Base-by-base conservation (phyloP, 2,888 invertebrate genomes). In the Octonoba sinensis region DNA sequence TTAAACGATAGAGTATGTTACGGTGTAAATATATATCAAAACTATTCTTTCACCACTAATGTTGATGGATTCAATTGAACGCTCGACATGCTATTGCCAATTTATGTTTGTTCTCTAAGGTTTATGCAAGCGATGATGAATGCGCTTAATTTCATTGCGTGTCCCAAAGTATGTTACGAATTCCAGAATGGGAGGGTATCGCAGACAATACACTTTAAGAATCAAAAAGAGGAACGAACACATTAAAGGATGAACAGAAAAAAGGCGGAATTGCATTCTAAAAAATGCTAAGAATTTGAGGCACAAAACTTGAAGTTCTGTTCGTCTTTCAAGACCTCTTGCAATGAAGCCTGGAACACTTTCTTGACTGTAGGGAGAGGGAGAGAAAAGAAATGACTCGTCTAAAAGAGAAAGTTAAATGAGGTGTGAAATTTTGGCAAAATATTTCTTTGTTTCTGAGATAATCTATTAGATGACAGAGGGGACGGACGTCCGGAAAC, bases 381-480 rank as follows among this genome's bases (percentile, higher is more conserved):
- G 27, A 22, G n/a, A 36, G 36, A 36, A 36, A 36, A 27, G 11
- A 36, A 36, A 36, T 36, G 16, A 57, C 13, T 36, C 27, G 16
- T 16, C 24, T 18, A 27, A 15, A 18, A 24, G 15, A 27, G 18
- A 46, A 27, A 71, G 18, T 44, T 54, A 72, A 72, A 72, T 64
- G 64, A 72, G 72, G 20, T 64, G 64, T 22, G 72, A 64, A 54
- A 64, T 13, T 64, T 64, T 36, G 27, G 72, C 54, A 54, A 62
- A 64, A 62, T 72, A 64, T 64, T 72, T 54, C 72, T 36, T 54
- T 72, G 62, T 72, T 22, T 71, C 16, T 46, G 47, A 22, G 22
- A 46, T 70, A 24, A 70, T 57, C 36, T 16, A 57, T 22, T 22
- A 69, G 57, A 2, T 46, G 64, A 18, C 44, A 64, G 4, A 18